Percentiles rank a stretch among this genome's conserved stretches.
These are phyloP conservation scores for Pluvialis apricaria DNA, from an alignment of 2,113 vertebrate genomes.

Conservation along the genomic window DNA sequence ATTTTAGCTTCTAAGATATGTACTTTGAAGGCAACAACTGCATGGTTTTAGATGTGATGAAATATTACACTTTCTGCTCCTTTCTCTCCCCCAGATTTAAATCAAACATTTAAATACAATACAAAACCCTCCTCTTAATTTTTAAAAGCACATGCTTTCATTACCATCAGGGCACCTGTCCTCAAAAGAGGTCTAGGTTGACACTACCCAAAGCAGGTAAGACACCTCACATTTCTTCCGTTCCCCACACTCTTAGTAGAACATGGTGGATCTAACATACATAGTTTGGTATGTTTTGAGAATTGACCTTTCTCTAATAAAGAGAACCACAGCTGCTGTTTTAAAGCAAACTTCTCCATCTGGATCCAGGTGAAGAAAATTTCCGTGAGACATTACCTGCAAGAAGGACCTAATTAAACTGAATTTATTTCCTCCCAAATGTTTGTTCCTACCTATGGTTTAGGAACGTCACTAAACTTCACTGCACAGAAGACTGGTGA, in stretches of 20 bases:
- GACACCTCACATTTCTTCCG: rapidly evolving
- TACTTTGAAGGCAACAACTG: neutral
- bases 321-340: neutral
- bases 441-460: neutral
- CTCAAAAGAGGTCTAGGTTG: neutral
- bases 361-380: neutral
- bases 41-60: neutral
- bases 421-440: neutral
- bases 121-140: rapidly evolving
- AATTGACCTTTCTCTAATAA: neutral
- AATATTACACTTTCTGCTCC: neutral
- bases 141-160: neutral
- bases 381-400: neutral
- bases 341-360: neutral
- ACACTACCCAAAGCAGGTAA: neutral
- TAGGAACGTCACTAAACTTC: neutral
- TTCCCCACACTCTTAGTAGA: neutral
- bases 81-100: neutral
- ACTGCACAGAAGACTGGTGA: neutral
- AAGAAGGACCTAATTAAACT: neutral
- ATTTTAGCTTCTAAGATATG: neutral
- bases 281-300: neutral
- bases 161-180: no score
- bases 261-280: rapidly evolving
- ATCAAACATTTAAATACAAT: neutral